phyloP scores from a whole-genome alignment of 2,113 vertebrate species.

The Bostrychus sinensis region DNA sequence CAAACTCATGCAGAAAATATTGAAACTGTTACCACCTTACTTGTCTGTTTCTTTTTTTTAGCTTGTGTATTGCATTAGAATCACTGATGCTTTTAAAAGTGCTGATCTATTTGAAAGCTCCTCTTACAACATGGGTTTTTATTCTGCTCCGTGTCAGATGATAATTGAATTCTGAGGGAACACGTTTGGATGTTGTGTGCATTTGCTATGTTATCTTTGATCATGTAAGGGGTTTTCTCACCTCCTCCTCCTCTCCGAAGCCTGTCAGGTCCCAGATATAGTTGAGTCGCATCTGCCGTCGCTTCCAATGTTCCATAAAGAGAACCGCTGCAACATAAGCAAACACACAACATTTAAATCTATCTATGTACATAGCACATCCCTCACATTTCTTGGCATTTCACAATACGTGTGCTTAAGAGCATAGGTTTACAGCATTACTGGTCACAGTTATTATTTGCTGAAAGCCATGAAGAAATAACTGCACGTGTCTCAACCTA shows the following conservation, averaged over 20 bases:
- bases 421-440: too few species aligned
- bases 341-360: slow-evolving; percentile 10
- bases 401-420: too few species aligned
- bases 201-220: neutral
- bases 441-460: too few species aligned
- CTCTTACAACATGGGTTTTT: neutral
- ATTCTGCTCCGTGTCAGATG: neutral
- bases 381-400: too few species aligned
- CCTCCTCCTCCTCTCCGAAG: slow-evolving; percentile 92
- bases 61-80: neutral
- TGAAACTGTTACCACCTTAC: too few species aligned
- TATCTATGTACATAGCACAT: too few species aligned
- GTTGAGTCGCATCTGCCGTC: slow-evolving; percentile 96
- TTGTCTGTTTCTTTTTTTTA: too few species aligned
- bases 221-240: slow-evolving; percentile 54
- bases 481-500: too few species aligned
- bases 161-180: neutral
- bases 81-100: neutral
- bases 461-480: too few species aligned
- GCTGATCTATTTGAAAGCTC: neutral
- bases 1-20: too few species aligned
- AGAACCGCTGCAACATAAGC: slow-evolving; percentile 84
- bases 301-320: slow-evolving; percentile 99
- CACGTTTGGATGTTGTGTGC: neutral
- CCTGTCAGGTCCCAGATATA: slow-evolving; percentile 95